Evolutionary conservation across 1,140 invertebrate genomes (phyloP), one percentile per base, ranked within the genome.

Genomic region (Saccostrea glomerata): DNA sequence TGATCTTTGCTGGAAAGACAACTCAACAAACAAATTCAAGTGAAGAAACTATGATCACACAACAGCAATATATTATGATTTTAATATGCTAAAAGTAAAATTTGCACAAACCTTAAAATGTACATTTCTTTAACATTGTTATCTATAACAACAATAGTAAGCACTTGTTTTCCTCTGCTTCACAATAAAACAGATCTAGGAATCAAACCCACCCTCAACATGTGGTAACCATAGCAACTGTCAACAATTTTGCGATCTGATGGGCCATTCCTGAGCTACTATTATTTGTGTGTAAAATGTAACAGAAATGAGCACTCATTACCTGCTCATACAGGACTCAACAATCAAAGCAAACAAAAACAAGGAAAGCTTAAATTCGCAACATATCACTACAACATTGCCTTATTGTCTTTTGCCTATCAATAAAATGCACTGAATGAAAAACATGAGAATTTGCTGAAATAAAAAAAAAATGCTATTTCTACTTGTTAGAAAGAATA

Each of bases 71-170:
- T 77, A 77, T 77, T 77, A 77, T 77, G 70, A 77, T 77, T 77
- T 77, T 77, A 77, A 77, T 77, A 77, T 25, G 70, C 70, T 77
- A 77, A 77, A 77, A 77, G 70, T 77, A 77, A 77, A 77, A 77
- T 77, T 77, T 77, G 70, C 70, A 77, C 70, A 77, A 77, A 77
- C 70, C 70, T 77, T 77, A 30, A 77, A 77, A 77, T 77, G 70
- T 77, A 30, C 70, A 77, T 77, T 77, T 77, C 70, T 77, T 36
- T 77, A 77, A 77, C 70, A 36, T 30, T 77, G 23, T 77, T 66
- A 77, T 11, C 30, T 40, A 25, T 36, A 77, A 77, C 25, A 77
- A 77, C 23, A 77, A 30, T 12, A 63, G 58, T 63, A 63, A 77
- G 70, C 70, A 77, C 70, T 77, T 77, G 11, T 30, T 15, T 30